Base-by-base conservation (phyloP, 2,888 invertebrate genomes). In the Sclerodermus sp. region DNA sequence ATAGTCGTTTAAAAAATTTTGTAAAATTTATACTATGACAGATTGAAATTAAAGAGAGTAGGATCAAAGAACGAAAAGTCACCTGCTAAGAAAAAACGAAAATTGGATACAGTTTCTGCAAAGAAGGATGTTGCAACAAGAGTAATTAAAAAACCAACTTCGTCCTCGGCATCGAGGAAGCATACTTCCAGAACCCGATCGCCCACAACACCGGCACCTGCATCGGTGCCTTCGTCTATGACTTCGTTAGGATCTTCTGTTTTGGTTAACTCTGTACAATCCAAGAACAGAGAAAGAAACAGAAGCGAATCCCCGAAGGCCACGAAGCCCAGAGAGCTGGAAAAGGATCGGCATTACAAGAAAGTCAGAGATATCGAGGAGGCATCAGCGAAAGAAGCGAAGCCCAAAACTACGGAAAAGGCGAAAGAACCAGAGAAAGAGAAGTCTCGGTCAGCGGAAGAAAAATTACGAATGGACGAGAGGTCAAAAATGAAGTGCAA, bases 1-100 rank as follows among this genome's bases (percentile, higher is more conserved):
- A 18, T 18, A 42, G 18, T 10, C 8, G 13, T 30, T 37, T 47
- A 36, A 29, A 45, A n/a, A n/a, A n/a, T n/a, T n/a, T 39, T 16
- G 38, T 18, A 14, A 38, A 18, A 30, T 37, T 46, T 14, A 38
- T 36, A 29, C 45, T 53, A 14, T 49, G 14, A n/a, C 49, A 74
- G 74, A 55, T 58, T 76, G n/a, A 77, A 77, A 43, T 49, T 76
- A 23, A 77, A 77, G 42, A 69, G 74, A 48, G 48, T 77, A 39
- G 70, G 67, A 30, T 59, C 69, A 2, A 76, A 75, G 48, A 71
- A 50, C 42, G 77, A 77, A 6, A 77, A 74, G 46, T 48, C 60
- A 14, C 34, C 58, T 4, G 55, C 55, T 13, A 77, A 75, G 53
- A 76, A 73, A 51, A 77, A 77, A 51, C 70, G 74, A 2, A 77